Evolutionary conservation across 2,888 invertebrate species (phyloP).

Genomic region (Pocota personata): DNA sequence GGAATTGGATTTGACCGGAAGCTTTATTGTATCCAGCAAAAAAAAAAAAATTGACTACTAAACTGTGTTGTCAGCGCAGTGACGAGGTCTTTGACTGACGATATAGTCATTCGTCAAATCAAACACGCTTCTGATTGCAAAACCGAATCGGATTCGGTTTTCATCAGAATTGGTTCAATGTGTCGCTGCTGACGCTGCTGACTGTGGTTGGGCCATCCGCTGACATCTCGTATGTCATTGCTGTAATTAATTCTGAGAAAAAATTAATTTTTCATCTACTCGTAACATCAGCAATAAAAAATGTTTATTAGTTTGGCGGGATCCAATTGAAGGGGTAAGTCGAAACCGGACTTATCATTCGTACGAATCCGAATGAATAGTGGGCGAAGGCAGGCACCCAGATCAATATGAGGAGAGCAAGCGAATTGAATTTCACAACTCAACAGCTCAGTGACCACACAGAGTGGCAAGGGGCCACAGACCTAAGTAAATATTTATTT

Average conservation of each 20-base stretch:
- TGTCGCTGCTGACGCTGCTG: neutral
- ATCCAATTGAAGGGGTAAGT: neutral
- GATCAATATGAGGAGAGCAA: neutral
- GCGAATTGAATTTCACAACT: neutral
- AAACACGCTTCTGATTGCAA: constrained; percentile 43
- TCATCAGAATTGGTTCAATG: constrained; percentile 38
- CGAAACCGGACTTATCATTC: neutral
- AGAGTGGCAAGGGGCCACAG: neutral
- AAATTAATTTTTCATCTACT: constrained; percentile 11
- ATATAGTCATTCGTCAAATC: constrained; percentile 45
- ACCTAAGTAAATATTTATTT: constrained; percentile 12
- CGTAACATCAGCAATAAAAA: constrained; percentile 49
- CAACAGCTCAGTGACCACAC: constrained; percentile 26
- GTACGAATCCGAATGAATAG: neutral
- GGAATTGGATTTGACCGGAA: constrained; percentile 48
- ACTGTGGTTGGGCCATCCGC: neutral
- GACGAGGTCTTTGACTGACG: constrained; percentile 41
- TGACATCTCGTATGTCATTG: constrained; percentile 9
- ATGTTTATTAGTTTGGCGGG: constrained; percentile 25
- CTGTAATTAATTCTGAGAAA: constrained; percentile 40
- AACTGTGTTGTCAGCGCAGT: neutral
- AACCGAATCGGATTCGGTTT: constrained; percentile 26
- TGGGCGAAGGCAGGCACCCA: constrained; percentile 1
- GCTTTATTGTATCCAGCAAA: constrained; percentile 8
- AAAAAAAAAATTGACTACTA: neutral